Conservation (phyloP, 2,797 vertebrate genomes). For the Cynodonichthys magdalenae region DNA sequence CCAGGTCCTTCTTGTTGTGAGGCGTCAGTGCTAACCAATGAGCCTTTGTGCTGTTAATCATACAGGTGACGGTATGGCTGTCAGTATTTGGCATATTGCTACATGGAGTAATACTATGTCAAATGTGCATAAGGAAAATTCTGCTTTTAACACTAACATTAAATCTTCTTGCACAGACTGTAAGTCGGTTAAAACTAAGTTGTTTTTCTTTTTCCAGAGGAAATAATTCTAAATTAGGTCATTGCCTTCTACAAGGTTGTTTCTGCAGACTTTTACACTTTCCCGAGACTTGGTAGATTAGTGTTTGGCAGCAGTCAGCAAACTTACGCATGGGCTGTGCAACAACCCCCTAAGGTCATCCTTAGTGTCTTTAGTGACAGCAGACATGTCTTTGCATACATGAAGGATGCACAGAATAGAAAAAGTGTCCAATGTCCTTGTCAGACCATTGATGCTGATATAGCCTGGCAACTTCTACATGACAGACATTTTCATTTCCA, state of each 20-base stretch:
- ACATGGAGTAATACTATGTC: neutral
- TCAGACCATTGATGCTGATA: constrained; percentile 10
- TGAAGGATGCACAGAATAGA: constrained; percentile 20
- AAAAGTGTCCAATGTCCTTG: constrained; percentile 10
- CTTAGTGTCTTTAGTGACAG: constrained; percentile 8
- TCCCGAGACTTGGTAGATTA: constrained; percentile 9
- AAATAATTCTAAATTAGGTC: neutral
- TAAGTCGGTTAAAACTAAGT: neutral
- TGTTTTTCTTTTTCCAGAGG: neutral
- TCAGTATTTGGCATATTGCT: constrained; percentile 3
- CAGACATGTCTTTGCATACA: constrained; percentile 6
- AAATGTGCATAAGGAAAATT: neutral
- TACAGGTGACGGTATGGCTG: constrained; percentile 3
- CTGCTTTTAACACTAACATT: neutral
- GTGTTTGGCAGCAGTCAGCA: constrained; percentile 13
- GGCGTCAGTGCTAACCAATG: too few relatives aligned
- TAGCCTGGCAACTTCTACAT: constrained; percentile 15
- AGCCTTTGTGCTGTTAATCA: neutral
- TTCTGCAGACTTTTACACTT: constrained; percentile 16
- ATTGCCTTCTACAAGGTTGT: neutral
- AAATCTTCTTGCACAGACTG: neutral
- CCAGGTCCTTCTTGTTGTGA: too few relatives aligned
- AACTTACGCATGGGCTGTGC: neutral
- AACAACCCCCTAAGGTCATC: constrained; percentile 6
- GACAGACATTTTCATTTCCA: constrained; percentile 26